Evolutionary conservation across 2,888 invertebrate species (phyloP).

Genomic region (Schrankia costaestrigalis): DNA sequence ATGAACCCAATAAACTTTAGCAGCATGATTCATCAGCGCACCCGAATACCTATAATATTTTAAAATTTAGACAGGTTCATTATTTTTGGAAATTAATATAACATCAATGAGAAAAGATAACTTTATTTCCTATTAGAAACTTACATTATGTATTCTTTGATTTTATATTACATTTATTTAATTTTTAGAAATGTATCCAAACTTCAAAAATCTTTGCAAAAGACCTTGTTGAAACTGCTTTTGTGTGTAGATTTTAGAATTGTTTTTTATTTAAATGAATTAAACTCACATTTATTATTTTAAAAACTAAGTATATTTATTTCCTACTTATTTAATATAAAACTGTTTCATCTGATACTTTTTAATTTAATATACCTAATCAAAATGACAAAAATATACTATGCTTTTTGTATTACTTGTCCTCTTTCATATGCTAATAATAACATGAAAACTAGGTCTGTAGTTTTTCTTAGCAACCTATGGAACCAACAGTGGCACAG

Average conservation of each 20-base stretch:
- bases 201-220: no score
- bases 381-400: slow-evolving; percentile 16
- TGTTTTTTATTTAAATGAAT: no score
- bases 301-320: neutral
- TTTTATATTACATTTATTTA: no score
- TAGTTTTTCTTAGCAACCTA: slow-evolving; percentile 40
- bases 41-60: no score
- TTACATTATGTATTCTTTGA: no score
- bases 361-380: neutral
- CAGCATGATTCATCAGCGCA: slow-evolving; percentile 63
- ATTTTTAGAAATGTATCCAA: no score
- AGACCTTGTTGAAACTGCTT: no score
- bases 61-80: slow-evolving; percentile 30
- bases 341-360: neutral
- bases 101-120: neutral
- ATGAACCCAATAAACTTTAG: slow-evolving; percentile 58
- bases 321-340: no score
- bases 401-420: slow-evolving; percentile 26
- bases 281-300: no score
- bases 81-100: slow-evolving; percentile 15
- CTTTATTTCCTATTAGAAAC: neutral
- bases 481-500: slow-evolving; percentile 34
- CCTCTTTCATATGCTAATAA: slow-evolving; percentile 39
- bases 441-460: slow-evolving; percentile 49
- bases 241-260: no score